Percentiles rank a stretch among this genome's conserved stretches.
Evolutionary conservation across 2,888 invertebrate species (phyloP).

Genomic region (Periphyllus acericola): DNA sequence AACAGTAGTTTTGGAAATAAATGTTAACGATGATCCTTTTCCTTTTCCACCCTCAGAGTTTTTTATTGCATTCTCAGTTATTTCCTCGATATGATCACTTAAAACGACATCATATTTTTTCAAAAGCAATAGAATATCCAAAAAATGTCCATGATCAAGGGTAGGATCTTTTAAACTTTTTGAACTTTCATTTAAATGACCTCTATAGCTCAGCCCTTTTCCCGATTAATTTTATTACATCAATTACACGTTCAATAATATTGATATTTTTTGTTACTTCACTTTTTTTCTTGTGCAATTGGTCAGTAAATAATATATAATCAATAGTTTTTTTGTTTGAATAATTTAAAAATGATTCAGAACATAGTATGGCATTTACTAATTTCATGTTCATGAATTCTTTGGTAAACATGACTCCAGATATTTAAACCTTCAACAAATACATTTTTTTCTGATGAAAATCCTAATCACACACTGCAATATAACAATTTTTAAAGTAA

Average conservation of each 20-base stretch:
- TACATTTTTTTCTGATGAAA: too few species aligned
- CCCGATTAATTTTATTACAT: neutral
- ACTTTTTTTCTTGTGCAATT: neutral
- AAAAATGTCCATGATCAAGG: constrained; percentile 21
- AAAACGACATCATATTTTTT: neutral
- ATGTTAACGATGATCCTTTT: neutral
- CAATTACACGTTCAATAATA: constrained; percentile 8
- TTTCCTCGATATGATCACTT: too few species aligned
- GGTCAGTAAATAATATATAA: constrained; percentile 14
- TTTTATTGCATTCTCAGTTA: too few species aligned
- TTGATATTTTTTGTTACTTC: neutral
- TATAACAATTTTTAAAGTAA: too few species aligned
- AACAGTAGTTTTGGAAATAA: neutral
- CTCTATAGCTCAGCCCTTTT: constrained; percentile 20
- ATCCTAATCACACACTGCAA: too few species aligned
- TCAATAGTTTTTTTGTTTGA: constrained; percentile 16
- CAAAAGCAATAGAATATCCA: neutral
- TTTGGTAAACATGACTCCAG: neutral
- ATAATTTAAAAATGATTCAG: constrained; percentile 4
- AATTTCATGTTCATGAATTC: neutral
- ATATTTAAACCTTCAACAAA: neutral
- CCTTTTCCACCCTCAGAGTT: neutral
- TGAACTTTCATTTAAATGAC: constrained; percentile 2
- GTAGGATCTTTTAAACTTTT: constrained; percentile 11
- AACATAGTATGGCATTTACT: constrained; percentile 15